Base-by-base conservation (phyloP, 2,113 vertebrate genomes). In the Centropristis striata region DNA sequence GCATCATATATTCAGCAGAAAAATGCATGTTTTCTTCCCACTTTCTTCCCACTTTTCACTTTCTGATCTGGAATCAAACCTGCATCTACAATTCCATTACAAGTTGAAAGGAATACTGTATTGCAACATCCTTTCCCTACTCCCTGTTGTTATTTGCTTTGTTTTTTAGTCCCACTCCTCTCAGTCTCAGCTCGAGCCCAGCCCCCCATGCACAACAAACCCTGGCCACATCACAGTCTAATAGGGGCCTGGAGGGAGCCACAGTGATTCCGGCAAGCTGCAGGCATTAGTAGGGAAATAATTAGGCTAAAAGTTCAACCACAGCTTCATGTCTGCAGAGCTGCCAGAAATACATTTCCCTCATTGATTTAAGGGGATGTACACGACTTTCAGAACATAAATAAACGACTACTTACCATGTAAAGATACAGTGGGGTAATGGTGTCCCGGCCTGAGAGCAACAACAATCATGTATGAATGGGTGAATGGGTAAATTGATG, bases 301-400 rank as follows among this genome's bases (percentile, higher is more conserved):
- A 98, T 97, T 95, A 98, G 96, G 97, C 97, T 98, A 98, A 98
- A 97, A 97, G 97, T 98, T 98, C 96, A 98, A 94, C 96, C 96
- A 86, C 95, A 96, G 94, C 78, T 95, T 94, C 90, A 93, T 90
- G 95, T 94, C 96, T 96, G 93, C 94, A 92, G 93, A 90, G 83
- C 93, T 95, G 95, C 96, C 96, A 97, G 94, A 97, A 96, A 97
- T 94, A 94, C 93, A 95, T 96, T 96, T 96, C 95, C 96, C 96
- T 94, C 93, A 46, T 91, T 80, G 94, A 88, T 95, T 94, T 92
- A 32, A 32, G 32, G 32, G 32, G 32, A 32, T 6, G 32, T 3
- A 32, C 6, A 32, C 32, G 32, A 32, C 32, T 4, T 32, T 32
- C 32, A 32, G 32, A 32, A 32, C 6, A 32, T 32, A 3, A 32